Percentiles rank a stretch among this genome's conserved stretches.
phyloP scores from a whole-genome alignment of 2,113 vertebrate species.

The Pluvialis apricaria region DNA sequence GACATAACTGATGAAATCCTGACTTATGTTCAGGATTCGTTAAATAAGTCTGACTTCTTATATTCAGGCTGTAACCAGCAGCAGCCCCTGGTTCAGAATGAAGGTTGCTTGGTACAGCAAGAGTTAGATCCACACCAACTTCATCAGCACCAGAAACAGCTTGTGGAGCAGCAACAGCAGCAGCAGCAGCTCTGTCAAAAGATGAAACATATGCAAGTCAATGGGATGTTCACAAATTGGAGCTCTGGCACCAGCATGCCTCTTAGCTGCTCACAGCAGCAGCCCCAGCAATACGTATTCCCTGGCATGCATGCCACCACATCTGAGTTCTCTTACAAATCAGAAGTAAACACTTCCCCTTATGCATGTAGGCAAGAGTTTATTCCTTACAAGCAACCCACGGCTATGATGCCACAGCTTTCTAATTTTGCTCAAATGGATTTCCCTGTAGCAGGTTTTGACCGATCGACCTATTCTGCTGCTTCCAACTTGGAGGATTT shows the following conservation, averaged over 20 bases:
- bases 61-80: conserved; percentile 61
- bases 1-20: conserved; percentile 82
- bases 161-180: conserved; percentile 52
- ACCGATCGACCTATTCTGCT: conserved; percentile 49
- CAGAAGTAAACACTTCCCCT: conserved; percentile 61
- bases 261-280: conserved; percentile 61
- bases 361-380: conserved; percentile 70
- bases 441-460: conserved; percentile 67
- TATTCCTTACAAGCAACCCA: conserved; percentile 61
- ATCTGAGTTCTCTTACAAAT: conserved; percentile 70
- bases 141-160: conserved; percentile 56
- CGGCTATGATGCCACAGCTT: conserved; percentile 25
- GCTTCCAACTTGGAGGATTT: conserved; percentile 75
- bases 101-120: conserved; percentile 65
- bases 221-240: conserved; percentile 67
- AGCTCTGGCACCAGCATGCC: conserved; percentile 29
- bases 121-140: conserved; percentile 55
- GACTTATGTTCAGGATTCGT: conserved; percentile 79
- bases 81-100: conserved; percentile 45
- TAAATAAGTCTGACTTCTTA: conserved; percentile 71
- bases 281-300: conserved; percentile 62
- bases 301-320: conserved; percentile 50
- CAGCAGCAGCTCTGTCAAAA: conserved; percentile 79
- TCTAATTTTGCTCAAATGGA: conserved; percentile 66
- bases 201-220: conserved; percentile 78